Conservation (phyloP, 2,113 vertebrate species). For the Podarcis cretensis region DNA sequence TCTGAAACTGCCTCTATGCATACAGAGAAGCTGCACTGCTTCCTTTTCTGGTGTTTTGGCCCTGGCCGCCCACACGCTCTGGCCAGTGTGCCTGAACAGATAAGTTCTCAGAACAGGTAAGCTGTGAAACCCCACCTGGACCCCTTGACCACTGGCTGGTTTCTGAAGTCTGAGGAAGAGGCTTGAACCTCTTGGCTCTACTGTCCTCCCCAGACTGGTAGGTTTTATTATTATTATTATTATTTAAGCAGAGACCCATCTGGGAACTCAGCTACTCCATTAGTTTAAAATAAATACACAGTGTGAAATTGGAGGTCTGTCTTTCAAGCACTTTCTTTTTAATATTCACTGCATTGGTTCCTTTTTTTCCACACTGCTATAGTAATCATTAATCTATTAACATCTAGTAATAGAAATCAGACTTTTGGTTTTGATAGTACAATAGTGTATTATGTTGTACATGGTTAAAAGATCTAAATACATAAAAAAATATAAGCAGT, state of each 20-base stretch:
- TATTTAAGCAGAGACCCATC: slow-evolving; percentile 29
- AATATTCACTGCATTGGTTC: slow-evolving; percentile 66
- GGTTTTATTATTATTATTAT: background rate
- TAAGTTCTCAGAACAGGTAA: slow-evolving; percentile 45
- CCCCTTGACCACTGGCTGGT: background rate
- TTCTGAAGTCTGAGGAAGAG: slow-evolving; percentile 36
- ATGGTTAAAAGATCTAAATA: slow-evolving; percentile 75
- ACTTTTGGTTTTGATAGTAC: slow-evolving; percentile 72
- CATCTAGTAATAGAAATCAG: slow-evolving; percentile 72
- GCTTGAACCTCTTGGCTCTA: background rate
- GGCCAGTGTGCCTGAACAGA: slow-evolving; percentile 13
- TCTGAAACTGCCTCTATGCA: slow-evolving; percentile 63
- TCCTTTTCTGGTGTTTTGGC: background rate
- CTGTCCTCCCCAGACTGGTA: slow-evolving; percentile 30
- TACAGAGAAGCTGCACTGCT: slow-evolving; percentile 54
- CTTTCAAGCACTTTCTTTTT: slow-evolving; percentile 73
- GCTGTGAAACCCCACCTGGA: slow-evolving; percentile 49
- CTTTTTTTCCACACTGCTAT: slow-evolving; percentile 63
- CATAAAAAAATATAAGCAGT: slow-evolving; percentile 66
- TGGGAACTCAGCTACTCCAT: slow-evolving; percentile 42
- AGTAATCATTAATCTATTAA: slow-evolving; percentile 61
- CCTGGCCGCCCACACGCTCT: slow-evolving; percentile 48
- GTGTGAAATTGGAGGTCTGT: slow-evolving; percentile 59
- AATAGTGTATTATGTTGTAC: slow-evolving; percentile 75
- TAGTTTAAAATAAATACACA: slow-evolving; percentile 46